These are phyloP conservation scores for Holothuria leucospilota DNA, from an alignment of 53 echinoderm and acorn worm genomes.

Conservation along the genomic window DNA sequence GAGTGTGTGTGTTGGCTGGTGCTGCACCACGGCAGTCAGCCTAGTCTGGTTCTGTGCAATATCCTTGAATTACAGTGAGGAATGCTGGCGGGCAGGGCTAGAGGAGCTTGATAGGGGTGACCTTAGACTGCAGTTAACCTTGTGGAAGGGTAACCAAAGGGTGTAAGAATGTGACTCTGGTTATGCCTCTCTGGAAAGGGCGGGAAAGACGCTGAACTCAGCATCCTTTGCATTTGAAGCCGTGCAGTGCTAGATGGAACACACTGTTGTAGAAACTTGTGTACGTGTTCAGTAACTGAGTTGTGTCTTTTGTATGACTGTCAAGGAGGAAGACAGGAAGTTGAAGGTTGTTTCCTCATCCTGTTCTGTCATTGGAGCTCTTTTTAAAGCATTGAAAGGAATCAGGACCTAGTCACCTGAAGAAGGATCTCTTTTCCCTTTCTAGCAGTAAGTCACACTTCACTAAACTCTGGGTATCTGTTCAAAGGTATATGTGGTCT, in stretches of 20 bases:
- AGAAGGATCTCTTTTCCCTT: no score
- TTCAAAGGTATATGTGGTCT: no score
- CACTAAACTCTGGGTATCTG: no score
- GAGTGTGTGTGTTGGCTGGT: not conserved
- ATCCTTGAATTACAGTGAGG: not conserved
- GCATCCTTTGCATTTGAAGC: not conserved
- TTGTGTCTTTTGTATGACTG: no score
- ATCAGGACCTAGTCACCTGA: no score
- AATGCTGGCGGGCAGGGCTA: slow-evolving; percentile 1
- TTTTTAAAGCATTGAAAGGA: no score
- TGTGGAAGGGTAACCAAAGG: slow-evolving; percentile 16
- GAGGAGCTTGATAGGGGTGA: slow-evolving; percentile 13
- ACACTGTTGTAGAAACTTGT: no score
- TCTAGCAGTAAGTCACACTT: no score
- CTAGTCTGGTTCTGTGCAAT: not conserved
- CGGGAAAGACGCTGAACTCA: slow-evolving; percentile 41
- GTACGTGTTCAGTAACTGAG: no score
- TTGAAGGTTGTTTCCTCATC: slow-evolving; percentile 34
- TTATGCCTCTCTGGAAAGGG: slow-evolving; percentile 34
- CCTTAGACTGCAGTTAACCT: slow-evolving; percentile 5
- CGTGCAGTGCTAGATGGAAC: no score
- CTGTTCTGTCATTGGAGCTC: slow-evolving; percentile 36
- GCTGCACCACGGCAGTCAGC: not conserved
- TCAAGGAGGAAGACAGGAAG: not conserved
- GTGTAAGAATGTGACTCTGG: not conserved